Conservation (phyloP, 1,140 invertebrate genomes). For the Babylonia areolata region DNA sequence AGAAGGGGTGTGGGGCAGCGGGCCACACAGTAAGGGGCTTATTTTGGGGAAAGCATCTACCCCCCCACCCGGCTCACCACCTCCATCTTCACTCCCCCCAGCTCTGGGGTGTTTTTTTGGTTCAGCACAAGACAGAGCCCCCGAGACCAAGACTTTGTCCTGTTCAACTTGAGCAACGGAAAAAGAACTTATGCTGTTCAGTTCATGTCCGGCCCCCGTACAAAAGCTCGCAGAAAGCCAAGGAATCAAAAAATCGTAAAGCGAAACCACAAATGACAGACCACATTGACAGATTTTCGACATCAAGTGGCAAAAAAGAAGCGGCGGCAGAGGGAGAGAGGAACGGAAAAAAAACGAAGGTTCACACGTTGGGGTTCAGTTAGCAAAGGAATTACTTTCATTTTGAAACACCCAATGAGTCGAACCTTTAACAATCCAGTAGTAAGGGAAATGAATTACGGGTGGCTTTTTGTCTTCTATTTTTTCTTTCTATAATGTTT, state of each 20-base stretch:
- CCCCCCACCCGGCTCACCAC: not conserved
- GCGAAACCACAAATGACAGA: constrained; percentile 9
- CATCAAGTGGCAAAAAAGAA: constrained; percentile 5
- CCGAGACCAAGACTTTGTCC: not conserved
- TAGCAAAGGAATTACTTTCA: not conserved
- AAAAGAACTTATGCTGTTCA: not conserved
- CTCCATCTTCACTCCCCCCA: not conserved
- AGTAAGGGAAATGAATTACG: no score
- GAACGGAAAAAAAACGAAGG: not conserved
- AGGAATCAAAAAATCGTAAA: constrained; percentile 2
- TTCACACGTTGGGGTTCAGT: not conserved
- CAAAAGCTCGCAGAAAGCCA: not conserved
- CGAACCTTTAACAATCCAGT: no score
- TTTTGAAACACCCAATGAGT: no score
- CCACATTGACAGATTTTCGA: not conserved
- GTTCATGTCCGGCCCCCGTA: not conserved
- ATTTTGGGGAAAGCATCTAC: not conserved
- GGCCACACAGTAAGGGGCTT: not conserved
- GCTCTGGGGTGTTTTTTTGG: not conserved
- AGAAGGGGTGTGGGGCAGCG: not conserved
- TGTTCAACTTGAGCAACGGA: constrained; percentile 9
- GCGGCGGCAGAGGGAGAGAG: constrained; percentile 7
- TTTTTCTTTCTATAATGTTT: no score
- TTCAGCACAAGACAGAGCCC: constrained; percentile 11
- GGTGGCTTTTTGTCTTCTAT: no score